A percentile compares a stretch with the other conserved stretches of the same genome.
phyloP scores from a whole-genome alignment of 2,888 invertebrate species.

The Lycia hirtaria region DNA sequence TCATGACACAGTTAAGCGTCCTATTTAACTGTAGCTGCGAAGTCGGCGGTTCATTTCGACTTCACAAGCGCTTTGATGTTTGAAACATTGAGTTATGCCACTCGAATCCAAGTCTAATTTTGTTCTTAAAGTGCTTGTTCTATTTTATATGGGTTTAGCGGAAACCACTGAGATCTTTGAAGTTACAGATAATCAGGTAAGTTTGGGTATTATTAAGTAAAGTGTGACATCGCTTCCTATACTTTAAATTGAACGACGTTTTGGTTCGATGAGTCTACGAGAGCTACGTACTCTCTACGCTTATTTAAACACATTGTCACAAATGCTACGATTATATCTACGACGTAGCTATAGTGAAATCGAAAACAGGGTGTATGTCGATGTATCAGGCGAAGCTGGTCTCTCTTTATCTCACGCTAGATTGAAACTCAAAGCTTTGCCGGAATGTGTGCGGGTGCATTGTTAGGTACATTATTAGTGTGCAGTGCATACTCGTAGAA shows the following conservation, averaged over 20 bases:
- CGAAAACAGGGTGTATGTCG: background rate
- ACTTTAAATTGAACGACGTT: background rate
- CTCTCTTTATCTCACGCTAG: background rate
- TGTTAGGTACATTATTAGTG: too few relatives aligned
- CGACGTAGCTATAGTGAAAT: background rate
- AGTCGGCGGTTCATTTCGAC: slow-evolving; percentile 13
- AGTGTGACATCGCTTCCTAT: background rate
- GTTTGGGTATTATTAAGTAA: slow-evolving; percentile 1
- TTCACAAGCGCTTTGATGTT: slow-evolving; percentile 12
- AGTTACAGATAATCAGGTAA: slow-evolving; percentile 10
- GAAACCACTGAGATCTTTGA: slow-evolving; percentile 10
- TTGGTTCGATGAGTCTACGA: background rate
- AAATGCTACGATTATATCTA: background rate
- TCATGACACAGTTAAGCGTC: slow-evolving; percentile 15
- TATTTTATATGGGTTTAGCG: slow-evolving; percentile 7
- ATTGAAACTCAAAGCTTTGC: background rate
- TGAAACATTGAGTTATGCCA: slow-evolving; percentile 8
- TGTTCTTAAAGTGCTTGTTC: slow-evolving; percentile 2
- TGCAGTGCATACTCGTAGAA: too few relatives aligned
- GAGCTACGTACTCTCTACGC: background rate
- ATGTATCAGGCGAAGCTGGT: background rate
- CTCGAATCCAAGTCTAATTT: slow-evolving; percentile 3
- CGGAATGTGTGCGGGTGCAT: background rate
- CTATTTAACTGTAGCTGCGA: slow-evolving; percentile 11
- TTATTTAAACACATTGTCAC: background rate